phyloP scores from a whole-genome alignment of 2,113 vertebrate species.

The Cochlearius cochlearius region DNA sequence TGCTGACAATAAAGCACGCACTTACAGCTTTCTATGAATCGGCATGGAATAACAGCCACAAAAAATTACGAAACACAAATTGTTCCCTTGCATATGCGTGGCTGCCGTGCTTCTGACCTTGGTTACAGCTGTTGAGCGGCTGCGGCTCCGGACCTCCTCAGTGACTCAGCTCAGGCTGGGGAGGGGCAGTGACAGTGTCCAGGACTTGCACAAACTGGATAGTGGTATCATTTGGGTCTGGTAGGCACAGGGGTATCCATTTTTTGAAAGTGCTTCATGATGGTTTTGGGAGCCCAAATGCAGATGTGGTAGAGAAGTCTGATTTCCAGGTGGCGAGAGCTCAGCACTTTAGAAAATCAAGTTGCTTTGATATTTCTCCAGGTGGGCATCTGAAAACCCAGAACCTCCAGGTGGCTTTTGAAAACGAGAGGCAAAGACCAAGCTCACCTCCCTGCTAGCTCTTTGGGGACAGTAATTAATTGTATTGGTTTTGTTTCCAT shows the following conservation, averaged over 20 bases:
- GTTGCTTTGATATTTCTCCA: neutral
- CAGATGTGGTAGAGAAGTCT: neutral
- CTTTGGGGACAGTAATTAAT: neutral
- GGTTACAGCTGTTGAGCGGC: neutral
- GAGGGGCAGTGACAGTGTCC: neutral
- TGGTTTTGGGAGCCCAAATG: neutral
- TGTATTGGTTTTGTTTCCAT: neutral
- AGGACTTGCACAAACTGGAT: neutral
- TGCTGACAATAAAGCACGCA: neutral
- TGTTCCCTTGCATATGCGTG: neutral
- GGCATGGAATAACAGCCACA: neutral
- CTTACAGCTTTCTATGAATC: neutral
- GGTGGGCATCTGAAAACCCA: neutral
- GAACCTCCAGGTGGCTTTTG: neutral
- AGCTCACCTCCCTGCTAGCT: neutral
- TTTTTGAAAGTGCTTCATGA: neutral
- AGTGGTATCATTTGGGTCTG: neutral
- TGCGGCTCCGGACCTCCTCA: neutral
- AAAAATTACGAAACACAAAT: neutral
- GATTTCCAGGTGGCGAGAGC: neutral
- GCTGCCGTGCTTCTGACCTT: neutral
- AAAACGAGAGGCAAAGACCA: neutral
- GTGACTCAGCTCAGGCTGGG: neutral
- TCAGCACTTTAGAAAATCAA: neutral
- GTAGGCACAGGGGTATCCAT: neutral